Conservation (phyloP, 2,797 vertebrate genomes). For the Myripristis murdjan region DNA sequence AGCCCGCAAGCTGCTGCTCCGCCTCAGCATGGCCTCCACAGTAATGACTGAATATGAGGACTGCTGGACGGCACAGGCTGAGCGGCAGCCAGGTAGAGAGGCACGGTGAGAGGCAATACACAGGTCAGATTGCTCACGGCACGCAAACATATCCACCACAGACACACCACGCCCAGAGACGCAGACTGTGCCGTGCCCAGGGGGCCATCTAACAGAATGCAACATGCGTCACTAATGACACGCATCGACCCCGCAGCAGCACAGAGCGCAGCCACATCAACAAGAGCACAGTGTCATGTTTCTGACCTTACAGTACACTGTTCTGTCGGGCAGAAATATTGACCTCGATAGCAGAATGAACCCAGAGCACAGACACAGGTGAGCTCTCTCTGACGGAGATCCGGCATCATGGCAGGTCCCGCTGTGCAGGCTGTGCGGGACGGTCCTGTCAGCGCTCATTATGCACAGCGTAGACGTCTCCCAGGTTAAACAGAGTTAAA, state of each 20-base stretch:
- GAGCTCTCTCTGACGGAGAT: too few species aligned
- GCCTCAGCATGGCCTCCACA: constrained; percentile 8
- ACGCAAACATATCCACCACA: not conserved
- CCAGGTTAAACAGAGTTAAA: too few species aligned
- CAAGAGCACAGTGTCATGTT: constrained; percentile 11
- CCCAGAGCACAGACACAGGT: too few species aligned
- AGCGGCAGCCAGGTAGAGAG: constrained; percentile 10
- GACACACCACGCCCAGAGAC: not conserved
- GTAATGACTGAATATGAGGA: not conserved
- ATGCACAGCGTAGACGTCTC: too few species aligned
- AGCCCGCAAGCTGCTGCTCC: constrained; percentile 22
- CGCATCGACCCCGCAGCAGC: constrained; percentile 26
- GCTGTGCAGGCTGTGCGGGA: too few species aligned
- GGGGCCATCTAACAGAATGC: constrained; percentile 19
- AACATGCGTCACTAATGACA: constrained; percentile 38
- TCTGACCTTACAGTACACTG: not conserved
- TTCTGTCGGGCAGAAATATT: constrained; percentile 37
- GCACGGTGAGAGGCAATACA: too few species aligned
- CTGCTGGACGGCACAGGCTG: constrained; percentile 1
- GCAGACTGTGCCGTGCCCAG: not conserved
- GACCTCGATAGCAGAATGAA: constrained; percentile 26
- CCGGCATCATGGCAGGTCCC: too few species aligned
- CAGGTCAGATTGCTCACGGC: not conserved
- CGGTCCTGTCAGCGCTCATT: too few species aligned
- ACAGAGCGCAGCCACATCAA: constrained; percentile 15